Evolutionary conservation across 2,888 invertebrate species (phyloP).

Genomic region (Amblyjoppa fuscipennis): DNA sequence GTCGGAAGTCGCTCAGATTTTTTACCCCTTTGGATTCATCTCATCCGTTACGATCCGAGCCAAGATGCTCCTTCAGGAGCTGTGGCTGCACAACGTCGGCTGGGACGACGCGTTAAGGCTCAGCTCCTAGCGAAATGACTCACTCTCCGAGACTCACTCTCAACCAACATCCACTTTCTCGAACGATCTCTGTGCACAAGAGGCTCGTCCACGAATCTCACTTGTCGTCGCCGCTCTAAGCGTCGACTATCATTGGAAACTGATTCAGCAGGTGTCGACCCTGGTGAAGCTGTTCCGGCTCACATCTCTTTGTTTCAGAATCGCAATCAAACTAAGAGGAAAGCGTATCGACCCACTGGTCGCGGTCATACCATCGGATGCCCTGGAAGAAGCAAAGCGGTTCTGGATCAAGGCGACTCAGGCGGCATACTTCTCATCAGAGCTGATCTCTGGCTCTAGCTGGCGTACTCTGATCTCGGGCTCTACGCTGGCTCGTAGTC

Average conservation of each 20-base stretch:
- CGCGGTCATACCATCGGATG: no score
- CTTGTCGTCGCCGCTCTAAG: neutral
- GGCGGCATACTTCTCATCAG: no score
- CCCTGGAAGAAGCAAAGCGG: no score
- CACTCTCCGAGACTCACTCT: constrained; percentile 2
- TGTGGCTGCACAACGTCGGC: constrained; percentile 55
- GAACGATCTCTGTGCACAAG: neutral
- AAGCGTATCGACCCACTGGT: no score
- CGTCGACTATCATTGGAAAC: constrained; percentile 45
- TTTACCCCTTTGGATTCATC: constrained; percentile 64
- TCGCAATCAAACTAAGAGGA: neutral
- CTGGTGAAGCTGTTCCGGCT: constrained; percentile 37
- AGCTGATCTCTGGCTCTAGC: no score
- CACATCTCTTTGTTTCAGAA: constrained; percentile 50
- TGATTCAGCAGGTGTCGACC: constrained; percentile 39
- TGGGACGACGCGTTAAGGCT: constrained; percentile 58
- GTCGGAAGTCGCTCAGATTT: constrained; percentile 34
- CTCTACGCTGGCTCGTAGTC: no score
- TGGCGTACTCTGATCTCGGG: no score
- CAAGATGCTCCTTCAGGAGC: constrained; percentile 59
- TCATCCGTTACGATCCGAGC: constrained; percentile 58
- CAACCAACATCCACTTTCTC: neutral
- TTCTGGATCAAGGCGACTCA: no score
- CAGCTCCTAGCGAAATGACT: constrained; percentile 1
- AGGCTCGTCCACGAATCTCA: constrained; percentile 8